Evolutionary conservation across 2,797 vertebrate genomes (phyloP), one percentile per base, ranked within the genome.

Genomic region (Anguilla marmorata): DNA sequence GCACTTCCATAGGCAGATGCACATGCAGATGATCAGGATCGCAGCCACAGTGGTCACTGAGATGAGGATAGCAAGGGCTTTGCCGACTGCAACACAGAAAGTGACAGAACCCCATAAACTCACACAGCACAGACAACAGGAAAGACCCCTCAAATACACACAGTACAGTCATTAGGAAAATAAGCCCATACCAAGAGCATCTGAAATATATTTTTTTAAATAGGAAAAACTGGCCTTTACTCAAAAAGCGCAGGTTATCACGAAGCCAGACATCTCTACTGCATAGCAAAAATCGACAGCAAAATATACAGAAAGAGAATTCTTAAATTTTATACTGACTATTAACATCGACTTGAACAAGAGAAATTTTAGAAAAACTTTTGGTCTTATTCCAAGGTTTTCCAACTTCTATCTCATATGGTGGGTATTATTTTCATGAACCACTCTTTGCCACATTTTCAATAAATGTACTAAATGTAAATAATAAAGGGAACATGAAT

Each of bases 1-100:
- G 89, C 96, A 97, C 92, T 96, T 97, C 96, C 96, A 97, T 37
- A 97, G 94, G 88, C 96, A 97, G 92, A 96, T 94, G 91, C 96
- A 97, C 54, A 97, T 94, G 30, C 94, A 95, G 91, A 97, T 91
- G 89, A 97, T 95, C 90, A 97, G 91, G 88, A 97, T 93, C 41
- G 96, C 94, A 19, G 96, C 96, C 19, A 96, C 95, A 0, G 95
- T 96, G 16, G 96, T 97, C 90, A 96, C 96, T 1, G 96, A 96
- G 93, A 97, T 97, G 91, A 96, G 94, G 92, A 97, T 96, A 92
- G 96, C 93, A 87, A 96, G 94, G 63, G 96, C 95, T 1, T 94
- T 96, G 85, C 96, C 96, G 90, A 97, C 96, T 97, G 69, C 41
- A 87, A 87, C 41, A 84, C 60, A 84, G 48, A 84, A 24, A 50